phyloP scores from a whole-genome alignment of 1,140 invertebrate genomes.

The Philotrypesis tridentata region DNA sequence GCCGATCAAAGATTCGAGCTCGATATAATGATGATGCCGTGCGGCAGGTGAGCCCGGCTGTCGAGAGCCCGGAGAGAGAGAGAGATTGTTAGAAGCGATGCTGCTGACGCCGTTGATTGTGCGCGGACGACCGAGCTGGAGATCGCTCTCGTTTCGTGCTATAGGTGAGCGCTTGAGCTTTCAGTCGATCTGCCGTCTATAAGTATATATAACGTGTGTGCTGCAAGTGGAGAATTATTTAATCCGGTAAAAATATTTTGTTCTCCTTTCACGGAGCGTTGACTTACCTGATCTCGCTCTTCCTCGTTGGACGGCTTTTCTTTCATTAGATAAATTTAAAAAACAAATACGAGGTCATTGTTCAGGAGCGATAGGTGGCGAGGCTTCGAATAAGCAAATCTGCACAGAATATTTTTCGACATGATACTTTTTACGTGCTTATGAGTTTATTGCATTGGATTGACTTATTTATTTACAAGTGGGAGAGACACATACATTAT shows the following conservation, averaged over 20 bases:
- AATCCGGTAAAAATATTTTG: no score
- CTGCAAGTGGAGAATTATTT: no score
- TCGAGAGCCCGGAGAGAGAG: background rate
- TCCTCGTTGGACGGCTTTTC: no score
- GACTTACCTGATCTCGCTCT: no score
- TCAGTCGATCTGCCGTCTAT: no score
- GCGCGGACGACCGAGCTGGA: background rate
- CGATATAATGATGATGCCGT: slow-evolving; percentile 20
- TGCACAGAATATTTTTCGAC: background rate
- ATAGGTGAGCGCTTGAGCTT: no score
- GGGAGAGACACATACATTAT: slow-evolving; percentile 70
- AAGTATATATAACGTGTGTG: no score
- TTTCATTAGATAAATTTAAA: background rate
- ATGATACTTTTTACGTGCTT: slow-evolving; percentile 55
- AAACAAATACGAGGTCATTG: no score
- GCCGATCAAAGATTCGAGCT: slow-evolving; percentile 39
- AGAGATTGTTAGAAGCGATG: slow-evolving; percentile 6
- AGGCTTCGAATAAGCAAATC: no score
- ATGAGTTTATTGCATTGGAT: slow-evolving; percentile 72
- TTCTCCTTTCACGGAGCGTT: no score
- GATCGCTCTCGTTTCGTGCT: background rate
- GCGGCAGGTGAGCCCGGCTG: background rate
- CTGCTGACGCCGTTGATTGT: background rate
- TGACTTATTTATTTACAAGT: slow-evolving; percentile 69
- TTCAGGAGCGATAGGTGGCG: background rate